Conservation (phyloP, 2,888 invertebrate species). For the Syrphus vitripennis region DNA sequence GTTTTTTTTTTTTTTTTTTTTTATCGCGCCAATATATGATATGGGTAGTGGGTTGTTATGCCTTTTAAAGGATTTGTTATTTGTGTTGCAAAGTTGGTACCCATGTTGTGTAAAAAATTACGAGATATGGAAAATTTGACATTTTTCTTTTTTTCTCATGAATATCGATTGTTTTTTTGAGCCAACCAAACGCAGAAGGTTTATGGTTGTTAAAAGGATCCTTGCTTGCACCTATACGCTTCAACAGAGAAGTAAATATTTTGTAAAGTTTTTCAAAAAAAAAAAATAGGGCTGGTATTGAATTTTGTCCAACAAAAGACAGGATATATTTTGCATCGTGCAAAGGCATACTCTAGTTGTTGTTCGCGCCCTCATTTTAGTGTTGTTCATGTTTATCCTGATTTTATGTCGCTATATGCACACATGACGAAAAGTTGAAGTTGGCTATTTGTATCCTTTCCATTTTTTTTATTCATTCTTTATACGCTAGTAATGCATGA, state of each 20-base stretch:
- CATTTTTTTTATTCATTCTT: neutral
- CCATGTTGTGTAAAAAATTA: neutral
- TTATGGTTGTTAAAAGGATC: conserved; percentile 31
- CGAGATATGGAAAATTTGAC: conserved; percentile 10
- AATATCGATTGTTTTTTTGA: conserved; percentile 19
- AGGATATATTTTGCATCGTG: neutral
- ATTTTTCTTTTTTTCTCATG: conserved; percentile 15
- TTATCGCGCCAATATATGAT: neutral
- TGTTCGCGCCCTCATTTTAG: conserved; percentile 41
- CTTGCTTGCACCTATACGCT: conserved; percentile 7
- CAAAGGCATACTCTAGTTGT: conserved; percentile 10
- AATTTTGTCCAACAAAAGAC: neutral
- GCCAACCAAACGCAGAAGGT: neutral
- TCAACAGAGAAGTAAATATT: conserved; percentile 12
- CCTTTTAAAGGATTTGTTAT: conserved; percentile 1
- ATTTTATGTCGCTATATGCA: conserved; percentile 21
- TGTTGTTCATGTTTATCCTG: conserved; percentile 45
- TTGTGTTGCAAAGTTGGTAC: neutral
- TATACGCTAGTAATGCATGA: conserved; percentile 35
- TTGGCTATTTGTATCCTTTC: conserved; percentile 28
- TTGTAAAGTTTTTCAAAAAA: conserved; percentile 5
- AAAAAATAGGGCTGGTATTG: conserved; percentile 11
- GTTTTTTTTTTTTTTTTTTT: conserved; percentile 20
- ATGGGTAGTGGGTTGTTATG: too few relatives aligned
- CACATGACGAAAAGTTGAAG: neutral